Evolutionary conservation across 2,113 vertebrate species (phyloP).

Genomic region (Centropus bengalensis): DNA sequence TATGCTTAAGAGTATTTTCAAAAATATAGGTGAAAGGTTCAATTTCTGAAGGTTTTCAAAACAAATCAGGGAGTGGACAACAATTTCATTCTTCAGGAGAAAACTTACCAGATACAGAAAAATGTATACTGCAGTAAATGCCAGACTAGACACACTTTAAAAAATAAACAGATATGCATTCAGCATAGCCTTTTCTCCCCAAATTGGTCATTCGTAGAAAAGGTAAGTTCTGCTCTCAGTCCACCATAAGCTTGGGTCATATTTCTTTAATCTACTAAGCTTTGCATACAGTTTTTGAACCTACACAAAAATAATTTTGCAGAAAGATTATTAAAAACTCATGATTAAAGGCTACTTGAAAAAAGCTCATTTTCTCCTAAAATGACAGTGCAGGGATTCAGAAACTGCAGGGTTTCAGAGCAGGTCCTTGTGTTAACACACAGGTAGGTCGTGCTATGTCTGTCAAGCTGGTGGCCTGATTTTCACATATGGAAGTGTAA

Average conservation of each 20-base stretch:
- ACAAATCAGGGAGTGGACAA: not conserved
- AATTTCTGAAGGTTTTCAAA: not conserved
- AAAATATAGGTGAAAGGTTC: not conserved
- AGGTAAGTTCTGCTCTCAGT: not conserved
- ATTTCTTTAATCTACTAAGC: not conserved
- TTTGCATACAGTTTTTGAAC: not conserved
- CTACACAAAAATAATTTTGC: not conserved
- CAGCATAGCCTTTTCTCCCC: not conserved
- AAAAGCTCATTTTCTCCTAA: not conserved
- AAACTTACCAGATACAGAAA: not conserved
- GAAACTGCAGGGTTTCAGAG: not conserved
- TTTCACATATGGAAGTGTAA: not conserved
- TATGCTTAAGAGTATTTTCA: not conserved
- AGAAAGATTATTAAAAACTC: not conserved
- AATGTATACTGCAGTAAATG: not conserved
- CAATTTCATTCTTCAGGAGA: not conserved
- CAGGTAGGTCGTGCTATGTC: not conserved
- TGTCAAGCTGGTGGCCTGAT: not conserved
- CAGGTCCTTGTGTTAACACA: not conserved
- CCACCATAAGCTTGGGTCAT: not conserved
- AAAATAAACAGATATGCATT: not conserved
- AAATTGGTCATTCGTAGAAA: not conserved
- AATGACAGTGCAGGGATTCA: not conserved
- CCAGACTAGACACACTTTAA: not conserved
- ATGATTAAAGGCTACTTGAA: not conserved